These are phyloP conservation scores for Lasioglossum zephyrum DNA, from an alignment of 2,888 invertebrate genomes.

Conservation along the genomic window DNA sequence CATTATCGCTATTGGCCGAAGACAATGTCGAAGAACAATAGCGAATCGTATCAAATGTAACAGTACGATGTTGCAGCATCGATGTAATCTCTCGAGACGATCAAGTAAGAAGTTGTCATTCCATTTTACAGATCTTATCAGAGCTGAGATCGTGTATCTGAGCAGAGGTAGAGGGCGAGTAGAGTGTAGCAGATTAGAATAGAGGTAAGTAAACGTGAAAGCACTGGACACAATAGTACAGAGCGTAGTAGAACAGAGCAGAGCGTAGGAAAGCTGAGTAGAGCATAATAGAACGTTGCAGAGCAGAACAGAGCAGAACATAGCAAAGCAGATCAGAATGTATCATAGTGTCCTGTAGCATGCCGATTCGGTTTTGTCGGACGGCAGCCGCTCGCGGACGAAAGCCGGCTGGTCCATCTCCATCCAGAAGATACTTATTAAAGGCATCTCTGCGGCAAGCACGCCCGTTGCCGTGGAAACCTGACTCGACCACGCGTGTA, in stretches of 20 bases:
- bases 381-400: background rate
- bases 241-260: background rate
- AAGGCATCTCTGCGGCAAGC: slow-evolving; percentile 80
- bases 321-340: background rate
- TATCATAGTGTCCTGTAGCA: background rate
- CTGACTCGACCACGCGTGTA: slow-evolving; percentile 69
- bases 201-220: background rate
- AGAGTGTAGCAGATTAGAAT: background rate
- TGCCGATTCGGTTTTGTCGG: background rate
- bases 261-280: background rate
- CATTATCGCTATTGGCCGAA: background rate
- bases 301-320: background rate
- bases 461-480: slow-evolving; percentile 82
- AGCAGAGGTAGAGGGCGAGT: too few relatives aligned
- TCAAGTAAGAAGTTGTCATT: too few relatives aligned
- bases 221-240: background rate
- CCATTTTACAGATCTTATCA: too few relatives aligned
- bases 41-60: background rate
- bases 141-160: too few relatives aligned
- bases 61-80: background rate
- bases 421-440: slow-evolving; percentile 81
- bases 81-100: too few relatives aligned
- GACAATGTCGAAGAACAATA: background rate
- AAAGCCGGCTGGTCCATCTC: slow-evolving; percentile 68
- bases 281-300: background rate